Conservation (phyloP, 2,888 invertebrate genomes). For the Dicycla oo region DNA sequence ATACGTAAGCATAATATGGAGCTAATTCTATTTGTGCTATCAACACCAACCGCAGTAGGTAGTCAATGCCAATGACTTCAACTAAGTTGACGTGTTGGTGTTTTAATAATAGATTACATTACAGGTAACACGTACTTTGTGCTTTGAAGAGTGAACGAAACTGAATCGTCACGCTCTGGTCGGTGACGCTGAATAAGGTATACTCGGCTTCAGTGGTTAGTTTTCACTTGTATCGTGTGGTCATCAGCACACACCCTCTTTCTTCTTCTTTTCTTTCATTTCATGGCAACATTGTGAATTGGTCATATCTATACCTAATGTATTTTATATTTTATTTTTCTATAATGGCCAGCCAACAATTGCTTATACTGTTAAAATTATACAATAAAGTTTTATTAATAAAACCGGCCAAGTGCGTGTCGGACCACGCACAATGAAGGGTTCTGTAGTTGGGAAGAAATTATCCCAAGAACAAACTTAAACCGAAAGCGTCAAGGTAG, state of each 20-base stretch:
- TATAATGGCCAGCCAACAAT: no score
- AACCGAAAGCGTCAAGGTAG: no score
- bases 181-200: neutral
- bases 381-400: no score
- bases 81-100: neutral
- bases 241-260: neutral
- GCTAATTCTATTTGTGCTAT: constrained; percentile 36
- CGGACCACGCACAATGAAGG: no score
- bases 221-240: neutral
- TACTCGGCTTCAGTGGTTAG: neutral
- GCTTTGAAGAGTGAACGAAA: neutral
- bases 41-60: neutral
- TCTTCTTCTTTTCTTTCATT: no score
- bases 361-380: no score
- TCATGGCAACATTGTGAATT: neutral
- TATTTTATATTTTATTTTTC: no score
- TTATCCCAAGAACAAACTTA: no score
- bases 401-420: no score
- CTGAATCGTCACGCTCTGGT: no score
- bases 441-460: no score
- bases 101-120: constrained; percentile 4
- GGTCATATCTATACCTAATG: neutral
- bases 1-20: neutral
- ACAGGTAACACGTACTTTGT: no score
- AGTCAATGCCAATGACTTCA: constrained; percentile 17